A percentile compares a stretch with the other conserved stretches of the same genome.
phyloP scores from a whole-genome alignment of 1,140 invertebrate genomes.

The Oryzaephilus surinamensis region DNA sequence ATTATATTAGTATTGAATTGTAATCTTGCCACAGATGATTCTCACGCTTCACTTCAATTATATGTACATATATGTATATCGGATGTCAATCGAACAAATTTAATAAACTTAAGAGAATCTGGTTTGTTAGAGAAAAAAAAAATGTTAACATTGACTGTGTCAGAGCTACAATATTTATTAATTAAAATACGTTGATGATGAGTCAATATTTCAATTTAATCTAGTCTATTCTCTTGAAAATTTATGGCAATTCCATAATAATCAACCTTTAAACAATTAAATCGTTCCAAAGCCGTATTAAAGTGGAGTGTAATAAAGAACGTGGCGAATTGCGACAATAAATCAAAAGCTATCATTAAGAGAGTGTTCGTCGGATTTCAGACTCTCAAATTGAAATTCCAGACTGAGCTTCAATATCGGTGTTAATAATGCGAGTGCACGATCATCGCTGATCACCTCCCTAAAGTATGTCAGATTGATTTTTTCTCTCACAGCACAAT shows the following conservation, averaged over 20 bases:
- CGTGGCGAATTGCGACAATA: slow-evolving; percentile 21
- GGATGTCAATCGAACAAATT: no score
- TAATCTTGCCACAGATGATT: slow-evolving; percentile 27
- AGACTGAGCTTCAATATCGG: slow-evolving; percentile 25
- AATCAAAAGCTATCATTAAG: slow-evolving; percentile 29
- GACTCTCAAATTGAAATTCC: slow-evolving; percentile 27
- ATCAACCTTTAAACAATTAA: slow-evolving; percentile 11
- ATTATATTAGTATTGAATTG: slow-evolving; percentile 39
- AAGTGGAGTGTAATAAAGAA: slow-evolving; percentile 20
- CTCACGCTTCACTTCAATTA: slow-evolving; percentile 23
- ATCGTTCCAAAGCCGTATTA: slow-evolving; percentile 14
- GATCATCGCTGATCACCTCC: slow-evolving; percentile 14
- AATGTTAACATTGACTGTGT: no score
- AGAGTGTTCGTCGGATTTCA: slow-evolving; percentile 23
- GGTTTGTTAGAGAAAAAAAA: no score
- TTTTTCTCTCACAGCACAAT: no score
- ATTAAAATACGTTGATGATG: no score
- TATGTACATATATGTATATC: no score
- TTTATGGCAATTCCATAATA: slow-evolving; percentile 1
- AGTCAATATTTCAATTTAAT: no score
- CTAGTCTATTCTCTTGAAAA: no score
- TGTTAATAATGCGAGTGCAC: slow-evolving; percentile 28
- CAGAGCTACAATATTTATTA: no score
- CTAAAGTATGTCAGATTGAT: no score
- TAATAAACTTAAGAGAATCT: no score